A percentile compares a stretch with the other conserved stretches of the same genome.
These are phyloP conservation scores for Nannoperca obscura DNA, from an alignment of 2,797 vertebrate genomes.

Conservation along the genomic window DNA sequence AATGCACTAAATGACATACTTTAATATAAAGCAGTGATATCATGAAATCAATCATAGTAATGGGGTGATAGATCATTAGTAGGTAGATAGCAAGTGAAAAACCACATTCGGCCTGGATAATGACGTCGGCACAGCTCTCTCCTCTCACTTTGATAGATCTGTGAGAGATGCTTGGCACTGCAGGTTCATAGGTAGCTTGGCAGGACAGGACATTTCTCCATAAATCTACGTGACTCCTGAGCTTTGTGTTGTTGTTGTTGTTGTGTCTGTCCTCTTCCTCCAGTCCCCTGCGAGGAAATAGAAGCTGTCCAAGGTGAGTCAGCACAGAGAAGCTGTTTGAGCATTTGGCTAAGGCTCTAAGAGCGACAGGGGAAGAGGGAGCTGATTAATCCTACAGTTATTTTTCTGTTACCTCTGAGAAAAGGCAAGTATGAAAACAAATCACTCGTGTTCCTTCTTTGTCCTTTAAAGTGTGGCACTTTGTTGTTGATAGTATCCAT, in stretches of 20 bases:
- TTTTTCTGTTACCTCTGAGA: not conserved
- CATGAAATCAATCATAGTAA: constrained; percentile 1
- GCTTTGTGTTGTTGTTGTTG: constrained; percentile 31
- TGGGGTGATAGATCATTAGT: constrained; percentile 15
- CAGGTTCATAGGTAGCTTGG: constrained; percentile 43
- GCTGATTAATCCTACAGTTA: constrained; percentile 6
- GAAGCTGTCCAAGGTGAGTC: constrained; percentile 74
- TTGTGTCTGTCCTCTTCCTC: constrained; percentile 44
- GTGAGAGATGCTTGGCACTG: constrained; percentile 27
- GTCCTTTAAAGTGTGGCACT: not conserved
- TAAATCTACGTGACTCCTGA: constrained; percentile 51
- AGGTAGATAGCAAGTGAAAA: constrained; percentile 23
- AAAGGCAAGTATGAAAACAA: constrained; percentile 12
- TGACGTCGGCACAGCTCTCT: constrained; percentile 34
- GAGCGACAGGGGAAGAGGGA: constrained; percentile 21
- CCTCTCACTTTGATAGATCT: constrained; percentile 45
- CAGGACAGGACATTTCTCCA: constrained; percentile 46
- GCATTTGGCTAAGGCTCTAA: constrained; percentile 53
- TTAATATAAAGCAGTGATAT: not conserved
- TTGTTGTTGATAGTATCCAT: not conserved
- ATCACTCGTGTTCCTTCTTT: not conserved
- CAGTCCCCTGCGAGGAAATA: constrained; percentile 53
- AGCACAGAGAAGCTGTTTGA: constrained; percentile 64
- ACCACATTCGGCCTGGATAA: constrained; percentile 17
- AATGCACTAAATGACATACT: not conserved